These are phyloP conservation scores for Drosophila quadrilineata DNA, from an alignment of 1,140 invertebrate species.

Conservation along the genomic window DNA sequence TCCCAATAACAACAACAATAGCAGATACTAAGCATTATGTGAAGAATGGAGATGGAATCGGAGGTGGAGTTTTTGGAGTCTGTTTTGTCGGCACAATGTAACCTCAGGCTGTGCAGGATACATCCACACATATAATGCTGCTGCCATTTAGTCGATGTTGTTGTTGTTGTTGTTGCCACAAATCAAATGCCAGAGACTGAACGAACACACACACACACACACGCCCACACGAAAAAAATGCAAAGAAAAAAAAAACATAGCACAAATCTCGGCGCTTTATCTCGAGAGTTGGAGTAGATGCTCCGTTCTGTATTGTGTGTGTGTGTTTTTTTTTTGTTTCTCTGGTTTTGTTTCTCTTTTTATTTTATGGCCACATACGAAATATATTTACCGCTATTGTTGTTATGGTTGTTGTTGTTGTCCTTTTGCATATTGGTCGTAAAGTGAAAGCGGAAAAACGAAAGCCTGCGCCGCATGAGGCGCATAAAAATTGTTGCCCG, in stretches of 20 bases:
- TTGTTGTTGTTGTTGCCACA: slow-evolving; percentile 49
- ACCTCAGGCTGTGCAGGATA: slow-evolving; percentile 40
- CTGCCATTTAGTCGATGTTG: too few species aligned
- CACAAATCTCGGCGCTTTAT: slow-evolving; percentile 51
- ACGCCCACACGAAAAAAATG: slow-evolving; percentile 14
- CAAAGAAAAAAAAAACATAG: too few species aligned
- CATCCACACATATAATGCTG: too few species aligned
- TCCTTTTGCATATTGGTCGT: slow-evolving; percentile 70
- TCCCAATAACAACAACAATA: too few species aligned
- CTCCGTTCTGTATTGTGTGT: too few species aligned
- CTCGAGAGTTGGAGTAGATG: slow-evolving; percentile 26
- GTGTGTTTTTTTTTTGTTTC: too few species aligned
- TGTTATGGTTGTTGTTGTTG: slow-evolving; percentile 14
- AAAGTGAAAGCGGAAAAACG: slow-evolving; percentile 61
- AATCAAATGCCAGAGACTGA: slow-evolving; percentile 42
- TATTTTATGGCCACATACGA: slow-evolving; percentile 70
- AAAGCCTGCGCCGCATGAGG: slow-evolving; percentile 58
- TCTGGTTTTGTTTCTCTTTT: too few species aligned
- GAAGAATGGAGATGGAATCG: not conserved
- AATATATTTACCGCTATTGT: slow-evolving; percentile 45
- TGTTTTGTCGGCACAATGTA: too few species aligned
- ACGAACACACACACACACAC: too few species aligned
- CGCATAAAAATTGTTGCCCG: slow-evolving; percentile 47
- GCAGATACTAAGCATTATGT: not conserved
- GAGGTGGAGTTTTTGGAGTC: not conserved